Base-by-base conservation (phyloP, 2,113 vertebrate genomes). In the Romanogobio albipinnatus region DNA sequence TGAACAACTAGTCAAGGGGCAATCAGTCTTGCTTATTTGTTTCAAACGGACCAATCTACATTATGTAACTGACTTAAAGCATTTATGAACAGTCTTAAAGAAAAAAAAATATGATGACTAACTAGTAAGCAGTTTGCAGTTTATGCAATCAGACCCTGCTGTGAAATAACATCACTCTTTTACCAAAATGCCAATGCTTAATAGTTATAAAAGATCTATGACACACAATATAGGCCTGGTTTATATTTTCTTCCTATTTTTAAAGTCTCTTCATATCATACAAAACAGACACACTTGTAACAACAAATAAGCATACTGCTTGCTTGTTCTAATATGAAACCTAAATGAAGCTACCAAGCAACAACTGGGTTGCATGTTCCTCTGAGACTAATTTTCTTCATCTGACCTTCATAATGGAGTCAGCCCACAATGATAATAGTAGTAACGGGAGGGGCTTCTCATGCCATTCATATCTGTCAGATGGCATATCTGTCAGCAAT, bases 301-400 rank as follows among this genome's bases (percentile, higher is more conserved):
- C 85, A 77, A 58, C 73, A 79, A 76, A 51, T 53, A 61, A 71
- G 53, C 53, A 68, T 22, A 26, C 83, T 39, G 56, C 75, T 45
- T 66, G 45, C 56, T 39, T 10, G 68, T 85, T 90, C 89, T 87
- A 66, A 89, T 85, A 39, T 81, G 81, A 36, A 78, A 71, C 81
- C 89, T 64, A 86, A 81, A 76, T 87, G 64, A 88, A 76, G 89
- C 88, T 87, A 80, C 78, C 76, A 83, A 64, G 86, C 83, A 91
- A 91, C 78, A 91, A 92, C 73, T 91, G 84, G 93, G 92, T 90
- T 89, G 89, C 86, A 83, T 85, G 83, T 84, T 90, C 89, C 87
- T 88, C 73, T 7, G 85, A 87, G 90, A 89, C 24, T 59, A 43
- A 17, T 68, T 84, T 84, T 86, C 81, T 84, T 76, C 68, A 82